Evolutionary conservation across 2,113 vertebrate genomes (phyloP).

Genomic region (Cavia porcellus): DNA sequence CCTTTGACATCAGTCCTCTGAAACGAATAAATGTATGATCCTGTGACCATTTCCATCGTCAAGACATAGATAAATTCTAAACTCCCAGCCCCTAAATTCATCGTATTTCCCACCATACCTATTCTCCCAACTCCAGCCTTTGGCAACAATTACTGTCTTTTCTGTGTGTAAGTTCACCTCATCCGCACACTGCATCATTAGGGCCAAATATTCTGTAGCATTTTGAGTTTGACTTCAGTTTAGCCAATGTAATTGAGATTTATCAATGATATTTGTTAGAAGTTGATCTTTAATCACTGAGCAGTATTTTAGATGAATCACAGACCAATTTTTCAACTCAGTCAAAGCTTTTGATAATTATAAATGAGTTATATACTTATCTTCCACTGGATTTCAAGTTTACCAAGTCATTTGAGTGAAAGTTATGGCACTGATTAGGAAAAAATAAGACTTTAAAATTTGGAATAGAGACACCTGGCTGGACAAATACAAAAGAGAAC

Average conservation of each 20-base stretch:
- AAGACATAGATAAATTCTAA: not conserved
- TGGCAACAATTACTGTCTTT: not conserved
- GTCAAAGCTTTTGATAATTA: not conserved
- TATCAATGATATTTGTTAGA: not conserved
- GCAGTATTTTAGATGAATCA: not conserved
- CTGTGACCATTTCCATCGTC: not conserved
- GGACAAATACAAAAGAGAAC: not conserved
- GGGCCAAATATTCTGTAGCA: not conserved
- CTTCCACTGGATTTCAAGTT: not conserved
- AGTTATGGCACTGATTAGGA: not conserved
- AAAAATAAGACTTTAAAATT: not conserved
- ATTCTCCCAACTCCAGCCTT: accelerated
- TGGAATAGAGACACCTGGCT: not conserved
- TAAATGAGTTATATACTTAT: not conserved
- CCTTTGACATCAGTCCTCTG: not conserved
- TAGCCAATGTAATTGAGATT: not conserved
- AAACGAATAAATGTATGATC: not conserved
- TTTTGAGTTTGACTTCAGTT: not conserved
- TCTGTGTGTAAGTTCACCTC: not conserved
- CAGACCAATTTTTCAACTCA: not conserved
- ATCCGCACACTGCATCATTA: not conserved
- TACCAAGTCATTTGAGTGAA: not conserved
- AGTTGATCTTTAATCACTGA: not conserved
- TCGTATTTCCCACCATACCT: not conserved
- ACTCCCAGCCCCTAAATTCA: not conserved